Percentiles rank a stretch among this genome's conserved stretches.
Conservation (phyloP, 2,888 invertebrate genomes). For the Drosophila affinis region DNA sequence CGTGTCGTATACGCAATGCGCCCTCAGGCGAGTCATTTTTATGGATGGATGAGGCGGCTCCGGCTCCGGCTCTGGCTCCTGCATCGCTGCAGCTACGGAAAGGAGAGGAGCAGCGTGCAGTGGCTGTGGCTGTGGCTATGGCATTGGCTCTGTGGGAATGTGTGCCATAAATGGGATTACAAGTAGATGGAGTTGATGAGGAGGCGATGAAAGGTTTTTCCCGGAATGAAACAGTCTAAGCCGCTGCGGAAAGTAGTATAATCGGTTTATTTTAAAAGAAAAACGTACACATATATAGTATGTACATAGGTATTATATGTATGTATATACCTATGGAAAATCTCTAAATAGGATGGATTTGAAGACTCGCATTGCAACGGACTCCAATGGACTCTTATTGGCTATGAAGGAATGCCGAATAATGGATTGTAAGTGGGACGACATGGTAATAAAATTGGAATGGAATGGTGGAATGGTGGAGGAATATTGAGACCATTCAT, state of each 20-base stretch:
- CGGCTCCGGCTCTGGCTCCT: not conserved
- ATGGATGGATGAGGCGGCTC: constrained; percentile 10
- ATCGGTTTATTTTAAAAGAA: constrained; percentile 16
- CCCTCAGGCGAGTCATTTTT: constrained; percentile 44
- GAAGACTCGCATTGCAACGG: not conserved
- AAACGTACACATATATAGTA: not conserved
- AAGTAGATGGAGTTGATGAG: constrained; percentile 5
- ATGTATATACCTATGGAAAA: not conserved
- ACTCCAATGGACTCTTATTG: not conserved
- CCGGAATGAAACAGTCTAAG: constrained; percentile 2
- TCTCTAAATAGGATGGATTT: not conserved
- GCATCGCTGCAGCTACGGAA: not conserved
- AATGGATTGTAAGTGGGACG: not conserved
- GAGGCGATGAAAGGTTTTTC: not conserved
- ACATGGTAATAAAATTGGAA: not conserved
- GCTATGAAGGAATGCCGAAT: not conserved
- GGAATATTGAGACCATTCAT: not conserved
- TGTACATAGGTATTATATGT: not conserved
- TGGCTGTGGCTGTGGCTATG: not conserved
- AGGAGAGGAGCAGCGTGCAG: not conserved
- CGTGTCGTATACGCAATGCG: constrained; percentile 47
- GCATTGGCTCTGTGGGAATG: constrained; percentile 4
- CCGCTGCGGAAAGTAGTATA: constrained; percentile 3
- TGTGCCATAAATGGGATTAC: constrained; percentile 37
- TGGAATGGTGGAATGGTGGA: not conserved